Evolutionary conservation across 35 echinoderm and acorn worm species (phyloP).

Genomic region (Ophiothrix spiculata): DNA sequence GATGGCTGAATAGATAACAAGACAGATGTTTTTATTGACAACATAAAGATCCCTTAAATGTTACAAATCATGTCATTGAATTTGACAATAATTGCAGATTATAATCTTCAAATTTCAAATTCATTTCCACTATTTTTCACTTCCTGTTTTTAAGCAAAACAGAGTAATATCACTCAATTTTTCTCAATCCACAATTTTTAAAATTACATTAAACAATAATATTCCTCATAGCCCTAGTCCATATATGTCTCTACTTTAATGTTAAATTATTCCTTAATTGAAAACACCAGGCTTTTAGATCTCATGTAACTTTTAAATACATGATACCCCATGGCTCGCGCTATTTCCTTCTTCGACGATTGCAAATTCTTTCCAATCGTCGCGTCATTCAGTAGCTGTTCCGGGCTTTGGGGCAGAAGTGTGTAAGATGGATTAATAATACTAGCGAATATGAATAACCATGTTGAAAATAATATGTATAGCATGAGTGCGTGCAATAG

Average conservation of each 20-base stretch:
- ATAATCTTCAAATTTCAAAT: too few relatives aligned
- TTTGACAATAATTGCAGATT: too few relatives aligned
- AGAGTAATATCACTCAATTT: not conserved
- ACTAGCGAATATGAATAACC: not conserved
- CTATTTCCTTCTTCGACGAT: not conserved
- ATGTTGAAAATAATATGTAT: constrained; percentile 11
- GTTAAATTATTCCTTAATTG: constrained; percentile 6
- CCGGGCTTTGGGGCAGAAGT: not conserved
- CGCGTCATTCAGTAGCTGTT: not conserved
- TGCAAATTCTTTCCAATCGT: not conserved
- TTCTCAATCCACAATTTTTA: not conserved
- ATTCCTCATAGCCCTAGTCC: not conserved
- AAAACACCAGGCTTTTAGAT: constrained; percentile 11
- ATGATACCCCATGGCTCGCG: not conserved
- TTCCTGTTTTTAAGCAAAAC: not conserved
- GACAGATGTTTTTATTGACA: too few relatives aligned
- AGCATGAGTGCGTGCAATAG: constrained; percentile 1
- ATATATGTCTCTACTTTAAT: constrained; percentile 7
- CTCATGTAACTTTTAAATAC: not conserved
- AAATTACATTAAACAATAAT: not conserved
- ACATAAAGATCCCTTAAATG: too few relatives aligned
- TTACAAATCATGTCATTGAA: too few relatives aligned
- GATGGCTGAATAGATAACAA: too few relatives aligned
- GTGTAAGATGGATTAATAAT: constrained; percentile 5
- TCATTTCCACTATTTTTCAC: too few relatives aligned